These are phyloP conservation scores for Danio jaintianensis DNA, from an alignment of 2,797 vertebrate species.

Conservation along the genomic window DNA sequence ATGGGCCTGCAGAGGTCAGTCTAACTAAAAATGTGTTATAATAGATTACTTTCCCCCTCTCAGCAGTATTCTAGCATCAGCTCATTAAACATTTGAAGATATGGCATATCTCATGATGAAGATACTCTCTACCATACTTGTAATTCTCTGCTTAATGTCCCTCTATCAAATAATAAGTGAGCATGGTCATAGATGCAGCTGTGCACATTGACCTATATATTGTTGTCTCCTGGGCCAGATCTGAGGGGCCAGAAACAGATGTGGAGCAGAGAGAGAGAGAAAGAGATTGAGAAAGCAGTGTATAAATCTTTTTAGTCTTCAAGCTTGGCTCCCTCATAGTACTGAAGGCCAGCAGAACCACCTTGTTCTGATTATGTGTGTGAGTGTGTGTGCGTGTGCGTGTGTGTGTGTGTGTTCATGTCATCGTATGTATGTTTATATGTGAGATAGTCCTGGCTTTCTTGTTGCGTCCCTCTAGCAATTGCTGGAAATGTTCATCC, in stretches of 20 bases:
- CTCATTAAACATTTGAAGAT: conserved; percentile 5
- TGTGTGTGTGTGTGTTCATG: conserved; percentile 19
- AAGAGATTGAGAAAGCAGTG: conserved; percentile 17
- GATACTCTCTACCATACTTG: no score
- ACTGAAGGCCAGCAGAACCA: conserved; percentile 46
- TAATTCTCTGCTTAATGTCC: conserved; percentile 34
- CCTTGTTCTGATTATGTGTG: conserved; percentile 59
- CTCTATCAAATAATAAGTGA: conserved; percentile 35
- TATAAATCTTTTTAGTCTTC: conserved; percentile 43
- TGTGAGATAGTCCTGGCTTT: conserved; percentile 17
- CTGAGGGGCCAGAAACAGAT: conserved; percentile 55
- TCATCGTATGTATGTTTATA: conserved; percentile 10
- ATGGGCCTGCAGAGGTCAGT: conserved; percentile 51
- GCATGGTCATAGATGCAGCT: conserved; percentile 55
- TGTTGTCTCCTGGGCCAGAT: conserved; percentile 42
- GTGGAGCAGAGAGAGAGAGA: conserved; percentile 50
- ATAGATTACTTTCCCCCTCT: neutral
- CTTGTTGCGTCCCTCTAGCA: conserved; percentile 52
- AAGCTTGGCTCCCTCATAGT: conserved; percentile 45
- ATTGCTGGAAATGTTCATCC: conserved; percentile 51
- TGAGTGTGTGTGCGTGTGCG: conserved; percentile 31
- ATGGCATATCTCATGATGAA: conserved; percentile 32
- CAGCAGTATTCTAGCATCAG: neutral
- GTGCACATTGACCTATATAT: conserved; percentile 57
- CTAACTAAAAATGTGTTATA: neutral